These are phyloP conservation scores for Melanotaenia maccullochi DNA, from an alignment of 2,797 vertebrate genomes.

Conservation along the genomic window DNA sequence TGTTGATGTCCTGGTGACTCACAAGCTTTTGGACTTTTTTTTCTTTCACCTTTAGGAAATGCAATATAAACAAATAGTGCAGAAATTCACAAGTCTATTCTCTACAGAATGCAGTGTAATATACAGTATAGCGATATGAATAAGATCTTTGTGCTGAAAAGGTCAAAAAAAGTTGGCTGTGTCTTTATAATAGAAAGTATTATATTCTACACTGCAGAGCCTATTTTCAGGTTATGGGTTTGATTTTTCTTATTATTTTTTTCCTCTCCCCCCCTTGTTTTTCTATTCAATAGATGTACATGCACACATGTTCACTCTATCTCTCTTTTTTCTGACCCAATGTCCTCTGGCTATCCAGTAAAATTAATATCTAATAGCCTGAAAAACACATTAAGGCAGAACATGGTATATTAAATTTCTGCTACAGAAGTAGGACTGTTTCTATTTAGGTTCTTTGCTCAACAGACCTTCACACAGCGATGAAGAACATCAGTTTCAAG, in stretches of 20 bases:
- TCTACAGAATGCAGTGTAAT: background rate
- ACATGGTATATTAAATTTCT: conserved; percentile 1
- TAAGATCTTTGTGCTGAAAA: conserved; percentile 11
- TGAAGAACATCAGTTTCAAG: background rate
- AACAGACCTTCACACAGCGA: background rate
- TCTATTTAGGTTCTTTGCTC: conserved; percentile 6
- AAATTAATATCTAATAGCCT: conserved; percentile 8
- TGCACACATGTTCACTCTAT: background rate
- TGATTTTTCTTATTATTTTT: conserved; percentile 2
- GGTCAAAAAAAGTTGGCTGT: conserved; percentile 18
- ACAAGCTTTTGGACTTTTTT: background rate
- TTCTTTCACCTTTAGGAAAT: background rate
- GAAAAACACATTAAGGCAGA: conserved; percentile 7
- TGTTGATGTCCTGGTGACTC: background rate
- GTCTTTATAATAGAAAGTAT: conserved; percentile 3
- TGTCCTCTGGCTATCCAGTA: background rate
- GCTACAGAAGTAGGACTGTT: background rate
- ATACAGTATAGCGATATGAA: background rate
- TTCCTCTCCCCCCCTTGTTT: background rate
- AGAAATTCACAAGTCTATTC: background rate
- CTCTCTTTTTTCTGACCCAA: background rate
- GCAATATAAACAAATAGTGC: conserved; percentile 3
- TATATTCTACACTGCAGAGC: background rate
- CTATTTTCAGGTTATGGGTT: background rate
- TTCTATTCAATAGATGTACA: background rate